Evolutionary conservation across 1,140 invertebrate species (phyloP), one percentile per base, ranked within the genome.

Genomic region (Coptotermes formosanus): DNA sequence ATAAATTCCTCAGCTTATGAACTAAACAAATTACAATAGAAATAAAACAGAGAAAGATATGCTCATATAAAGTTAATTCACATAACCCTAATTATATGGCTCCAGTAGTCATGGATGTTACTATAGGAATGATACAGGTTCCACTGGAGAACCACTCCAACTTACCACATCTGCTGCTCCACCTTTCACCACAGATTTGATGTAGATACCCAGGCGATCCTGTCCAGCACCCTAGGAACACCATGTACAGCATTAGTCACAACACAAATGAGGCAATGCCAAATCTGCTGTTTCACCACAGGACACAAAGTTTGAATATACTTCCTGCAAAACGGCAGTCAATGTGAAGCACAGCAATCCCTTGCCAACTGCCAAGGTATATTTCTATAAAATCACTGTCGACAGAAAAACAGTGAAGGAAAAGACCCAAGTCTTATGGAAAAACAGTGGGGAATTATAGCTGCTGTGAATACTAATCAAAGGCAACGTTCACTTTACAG

Each of bases 181-280:
- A 82, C 97, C 97, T 87, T 97, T 94, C 45, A 99, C 98, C 38
- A 99, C 98, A 86, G 97, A 98, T 92, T 99, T 99, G 86, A 99
- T 98, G 90, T 99, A 99, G 90, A 99, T 99, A 59, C 98, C 98
- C 82, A 98, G 92, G 88, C 97, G 95, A 89, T 96, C 95, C 90
- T 98, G 97, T n/a, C 96, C 96, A 81, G 96, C 95, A 52, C 98
- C 97, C 96, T 97, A 89, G 88, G 90, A 90, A 87, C 88, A 86
- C 87, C 88, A 87, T 9, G 30, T 32, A 11, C 9, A 43, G 11
- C 48, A 69, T 85, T 16, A 48, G 83, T 55, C 16, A 82, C 82
- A 23, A 25, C 19, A 4, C 19, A 19, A 21, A 21, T 14, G 21
- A 85, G 87, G 88, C 88, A 89, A 88, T 87, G 86, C 55, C 83